Evolutionary conservation across 2,797 vertebrate species (phyloP).

Genomic region (Sebastes ruberrimus): DNA sequence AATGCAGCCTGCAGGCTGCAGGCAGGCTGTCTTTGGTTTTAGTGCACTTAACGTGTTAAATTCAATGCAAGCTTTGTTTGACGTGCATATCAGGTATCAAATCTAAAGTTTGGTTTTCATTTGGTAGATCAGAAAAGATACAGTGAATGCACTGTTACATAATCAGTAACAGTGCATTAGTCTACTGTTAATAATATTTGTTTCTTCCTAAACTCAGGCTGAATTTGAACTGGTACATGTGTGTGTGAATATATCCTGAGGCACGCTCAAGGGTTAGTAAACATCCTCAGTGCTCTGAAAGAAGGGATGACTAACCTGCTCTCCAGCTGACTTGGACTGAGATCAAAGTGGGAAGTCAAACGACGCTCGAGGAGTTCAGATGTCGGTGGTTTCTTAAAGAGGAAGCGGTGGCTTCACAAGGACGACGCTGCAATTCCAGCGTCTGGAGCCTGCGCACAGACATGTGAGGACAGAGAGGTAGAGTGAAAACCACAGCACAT

Average conservation of each 20-base stretch:
- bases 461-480: background rate
- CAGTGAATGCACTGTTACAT: background rate
- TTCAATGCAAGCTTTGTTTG: background rate
- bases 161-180: background rate
- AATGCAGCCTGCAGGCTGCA: constrained; percentile 1
- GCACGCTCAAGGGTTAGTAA: constrained; percentile 49
- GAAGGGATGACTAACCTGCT: constrained; percentile 71
- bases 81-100: background rate
- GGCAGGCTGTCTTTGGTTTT: constrained; percentile 2
- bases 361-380: constrained; percentile 57
- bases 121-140: background rate
- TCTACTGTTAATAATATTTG: background rate
- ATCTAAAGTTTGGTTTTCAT: background rate
- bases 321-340: constrained; percentile 69
- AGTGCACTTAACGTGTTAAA: background rate
- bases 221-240: background rate
- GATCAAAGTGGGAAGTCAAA: constrained; percentile 68
- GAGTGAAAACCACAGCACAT: constrained; percentile 10
- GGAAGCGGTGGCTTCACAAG: constrained; percentile 52
- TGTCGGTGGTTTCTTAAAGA: constrained; percentile 73
- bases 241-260: constrained; percentile 15
- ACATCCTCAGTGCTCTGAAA: constrained; percentile 55
- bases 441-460: constrained; percentile 16
- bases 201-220: background rate
- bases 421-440: constrained; percentile 7